A percentile compares a stretch with the other conserved stretches of the same genome.
phyloP scores from a whole-genome alignment of 1,140 invertebrate species.

The Scaptomyza graminum region DNA sequence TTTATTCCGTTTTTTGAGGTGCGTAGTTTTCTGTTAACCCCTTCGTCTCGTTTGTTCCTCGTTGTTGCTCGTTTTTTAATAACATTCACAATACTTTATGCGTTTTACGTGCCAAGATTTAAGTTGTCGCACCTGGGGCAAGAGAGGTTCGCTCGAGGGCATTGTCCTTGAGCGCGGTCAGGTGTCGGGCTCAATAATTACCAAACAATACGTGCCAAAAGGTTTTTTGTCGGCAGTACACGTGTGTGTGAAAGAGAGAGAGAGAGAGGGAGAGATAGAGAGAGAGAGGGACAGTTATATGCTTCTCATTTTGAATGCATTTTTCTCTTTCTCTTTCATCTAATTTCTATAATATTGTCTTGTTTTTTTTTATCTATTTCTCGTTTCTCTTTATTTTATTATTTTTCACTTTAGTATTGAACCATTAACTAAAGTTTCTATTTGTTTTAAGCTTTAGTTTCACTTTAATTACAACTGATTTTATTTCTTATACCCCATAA shows the following conservation, averaged over 20 bases:
- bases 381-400: too few species aligned
- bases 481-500: too few species aligned
- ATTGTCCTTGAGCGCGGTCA: constrained; percentile 43
- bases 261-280: too few species aligned
- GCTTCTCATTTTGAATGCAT: too few species aligned
- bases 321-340: too few species aligned
- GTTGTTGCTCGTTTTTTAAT: constrained; percentile 59
- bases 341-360: too few species aligned
- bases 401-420: too few species aligned
- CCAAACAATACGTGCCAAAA: constrained; percentile 47
- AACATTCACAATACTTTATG: constrained; percentile 74
- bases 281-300: too few species aligned
- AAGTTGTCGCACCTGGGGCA: constrained; percentile 5
- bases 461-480: too few species aligned
- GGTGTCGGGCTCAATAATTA: constrained; percentile 65
- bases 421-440: too few species aligned
- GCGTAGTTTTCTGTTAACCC: constrained; percentile 37
- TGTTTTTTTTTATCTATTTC: too few species aligned
- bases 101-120: constrained; percentile 52
- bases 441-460: too few species aligned
- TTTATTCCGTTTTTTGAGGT: constrained; percentile 32
- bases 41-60: constrained; percentile 19
- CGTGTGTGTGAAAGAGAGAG: not conserved
- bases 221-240: constrained; percentile 14
- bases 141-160: not conserved